Percentiles rank a stretch among this genome's conserved stretches.
phyloP scores from a whole-genome alignment of 2,888 invertebrate genomes.

The Sarcophaga subvicina region DNA sequence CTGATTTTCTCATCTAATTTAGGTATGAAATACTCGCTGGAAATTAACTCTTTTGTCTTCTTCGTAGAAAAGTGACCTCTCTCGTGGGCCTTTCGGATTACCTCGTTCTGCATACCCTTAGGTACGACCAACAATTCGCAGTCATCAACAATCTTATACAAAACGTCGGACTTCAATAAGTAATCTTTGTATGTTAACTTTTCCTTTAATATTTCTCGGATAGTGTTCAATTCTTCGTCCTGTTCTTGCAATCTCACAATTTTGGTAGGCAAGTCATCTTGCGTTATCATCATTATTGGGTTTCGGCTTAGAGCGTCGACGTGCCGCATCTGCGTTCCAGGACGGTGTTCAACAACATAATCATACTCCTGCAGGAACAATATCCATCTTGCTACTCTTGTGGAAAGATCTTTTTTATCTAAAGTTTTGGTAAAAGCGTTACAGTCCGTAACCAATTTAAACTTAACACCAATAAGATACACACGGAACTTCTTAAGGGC shows the following conservation, averaged over 20 bases:
- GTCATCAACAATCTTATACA: slow-evolving; percentile 50
- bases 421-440: slow-evolving; percentile 66
- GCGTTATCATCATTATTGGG: slow-evolving; percentile 41
- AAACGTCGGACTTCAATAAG: slow-evolving; percentile 39
- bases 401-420: slow-evolving; percentile 65
- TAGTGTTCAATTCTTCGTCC: slow-evolving; percentile 60
- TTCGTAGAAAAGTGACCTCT: slow-evolving; percentile 50
- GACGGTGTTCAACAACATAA: slow-evolving; percentile 69
- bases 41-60: slow-evolving; percentile 58
- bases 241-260: slow-evolving; percentile 48
- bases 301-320: slow-evolving; percentile 54
- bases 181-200: slow-evolving; percentile 22
- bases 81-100: slow-evolving; percentile 48
- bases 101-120: slow-evolving; percentile 38
- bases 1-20: slow-evolving; percentile 58
- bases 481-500: slow-evolving; percentile 72
- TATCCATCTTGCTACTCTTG: slow-evolving; percentile 65
- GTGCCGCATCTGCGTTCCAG: slow-evolving; percentile 61
- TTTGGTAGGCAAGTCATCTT: slow-evolving; percentile 28
- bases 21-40: slow-evolving; percentile 48
- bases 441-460: slow-evolving; percentile 69
- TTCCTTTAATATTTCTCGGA: slow-evolving; percentile 47
- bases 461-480: too few relatives aligned
- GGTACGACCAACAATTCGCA: slow-evolving; percentile 46
- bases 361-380: slow-evolving; percentile 71